Percentiles rank a stretch among this genome's conserved stretches.
phyloP scores from a whole-genome alignment of 2,888 invertebrate species.

The Dasysyrphus albostriatus region DNA sequence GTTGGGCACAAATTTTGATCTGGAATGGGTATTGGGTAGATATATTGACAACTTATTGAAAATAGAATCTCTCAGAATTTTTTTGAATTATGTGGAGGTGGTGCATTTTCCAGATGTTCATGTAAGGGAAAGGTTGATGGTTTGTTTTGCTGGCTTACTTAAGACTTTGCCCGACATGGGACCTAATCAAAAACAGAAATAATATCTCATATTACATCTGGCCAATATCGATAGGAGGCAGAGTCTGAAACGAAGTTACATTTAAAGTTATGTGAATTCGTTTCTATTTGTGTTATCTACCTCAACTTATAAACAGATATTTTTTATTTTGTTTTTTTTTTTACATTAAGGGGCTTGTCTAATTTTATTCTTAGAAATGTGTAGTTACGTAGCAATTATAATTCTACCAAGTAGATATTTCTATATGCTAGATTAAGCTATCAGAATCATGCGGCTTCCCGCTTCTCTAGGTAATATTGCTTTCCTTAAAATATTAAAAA shows the following conservation, averaged over 20 bases:
- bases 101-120: slow-evolving; percentile 26
- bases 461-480: no score
- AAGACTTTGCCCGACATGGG: slow-evolving; percentile 4
- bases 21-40: slow-evolving; percentile 1
- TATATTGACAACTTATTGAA: slow-evolving; percentile 38
- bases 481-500: no score
- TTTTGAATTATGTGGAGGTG: slow-evolving; percentile 10
- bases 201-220: slow-evolving; percentile 42
- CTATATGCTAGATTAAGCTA: no score
- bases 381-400: no score
- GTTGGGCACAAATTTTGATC: slow-evolving; percentile 27
- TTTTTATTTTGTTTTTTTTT: background rate
- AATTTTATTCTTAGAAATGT: background rate
- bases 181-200: slow-evolving; percentile 12
- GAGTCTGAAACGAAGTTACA: slow-evolving; percentile 4
- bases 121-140: background rate
- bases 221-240: slow-evolving; percentile 3
- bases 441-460: no score
- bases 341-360: background rate
- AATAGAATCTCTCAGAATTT: slow-evolving; percentile 8
- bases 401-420: no score
- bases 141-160: slow-evolving; percentile 19
- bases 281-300: background rate
- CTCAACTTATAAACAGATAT: no score
- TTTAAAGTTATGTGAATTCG: slow-evolving; percentile 8